These are phyloP conservation scores for Crossocerus cetratus DNA, from an alignment of 2,888 invertebrate species.

Conservation along the genomic window DNA sequence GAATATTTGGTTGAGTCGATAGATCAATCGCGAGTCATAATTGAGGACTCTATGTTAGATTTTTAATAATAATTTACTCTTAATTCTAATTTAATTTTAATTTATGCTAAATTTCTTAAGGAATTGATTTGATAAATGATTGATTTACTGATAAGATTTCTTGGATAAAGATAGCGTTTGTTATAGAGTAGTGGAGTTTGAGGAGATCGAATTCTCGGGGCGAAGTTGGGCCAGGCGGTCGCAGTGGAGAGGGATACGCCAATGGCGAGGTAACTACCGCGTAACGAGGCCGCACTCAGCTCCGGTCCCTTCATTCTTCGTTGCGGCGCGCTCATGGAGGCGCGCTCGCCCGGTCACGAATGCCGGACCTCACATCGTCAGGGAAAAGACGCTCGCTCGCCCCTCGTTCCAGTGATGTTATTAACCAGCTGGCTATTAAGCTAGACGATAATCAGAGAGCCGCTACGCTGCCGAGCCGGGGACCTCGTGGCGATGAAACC, in stretches of 20 bases:
- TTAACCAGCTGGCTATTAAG: conserved; percentile 35
- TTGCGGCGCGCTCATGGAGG: conserved; percentile 46
- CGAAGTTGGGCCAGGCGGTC: no score
- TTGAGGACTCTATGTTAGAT: no score
- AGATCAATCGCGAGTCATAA: no score
- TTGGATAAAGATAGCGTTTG: no score
- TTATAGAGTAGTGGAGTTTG: no score
- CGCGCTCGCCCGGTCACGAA: conserved; percentile 65
- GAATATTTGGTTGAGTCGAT: no score
- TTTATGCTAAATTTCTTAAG: no score
- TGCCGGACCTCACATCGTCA: conserved; percentile 66
- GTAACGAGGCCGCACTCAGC: conserved; percentile 66
- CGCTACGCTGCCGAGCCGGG: conserved; percentile 8
- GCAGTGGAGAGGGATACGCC: conserved; percentile 44
- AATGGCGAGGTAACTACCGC: conserved; percentile 68
- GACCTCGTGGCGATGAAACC: conserved; percentile 13
- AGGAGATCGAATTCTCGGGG: no score
- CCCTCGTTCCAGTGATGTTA: conserved; percentile 34
- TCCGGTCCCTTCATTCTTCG: conserved; percentile 44
- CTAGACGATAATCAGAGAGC: conserved; percentile 21
- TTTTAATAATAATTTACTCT: no score
- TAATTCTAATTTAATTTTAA: no score
- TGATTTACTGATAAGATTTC: no score
- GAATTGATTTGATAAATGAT: no score
- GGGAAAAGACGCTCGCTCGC: conserved; percentile 37